Base-by-base conservation (phyloP, 2,888 invertebrate genomes). In the Dasysyrphus tricinctus region DNA sequence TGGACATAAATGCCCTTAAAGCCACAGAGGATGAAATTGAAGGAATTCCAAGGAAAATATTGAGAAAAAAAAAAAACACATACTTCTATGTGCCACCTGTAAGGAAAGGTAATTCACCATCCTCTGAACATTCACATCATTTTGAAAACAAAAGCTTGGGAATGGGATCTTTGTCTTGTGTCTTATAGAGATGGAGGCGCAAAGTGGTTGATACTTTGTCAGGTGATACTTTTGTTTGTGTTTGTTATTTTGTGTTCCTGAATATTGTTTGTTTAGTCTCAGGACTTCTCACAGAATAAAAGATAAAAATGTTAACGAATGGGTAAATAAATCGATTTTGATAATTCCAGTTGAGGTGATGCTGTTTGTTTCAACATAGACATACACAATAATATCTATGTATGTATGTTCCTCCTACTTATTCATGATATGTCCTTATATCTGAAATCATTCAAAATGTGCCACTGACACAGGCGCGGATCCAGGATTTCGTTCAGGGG, bases 251-350 rank as follows among this genome's bases (percentile, higher is more conserved):
- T 67, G 54, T 44, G 29, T 34, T 29, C 19, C 16, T 11, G 16
- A 32, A 34, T 44, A 34, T 37, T 47, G 44, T n/a, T 29, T 61
- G 8, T 59, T 34, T 67, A 49, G 42, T 39, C 19, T 39, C 32
- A 67, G 24, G n/a, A 29, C 67, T 51, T 37, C 47, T 57, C 44
- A 19, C 29, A 47, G 39, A 54, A 37, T 51, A 47, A 37, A 63
- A 80, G 49, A 39, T 34, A 49, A 49, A 47, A 80, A 67, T 67
- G 42, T 77, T 65, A 72, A 67, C 51, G 73, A 73, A 73, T 78
- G 73, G 73, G 61, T 82, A 73, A 82, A 78, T 73, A 82, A 61
- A 82, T 82, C 78, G 78, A 82, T 78, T 78, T 73, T 19, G 59
- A 70, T 78, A 73, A 78, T 82, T 77, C 59, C 32, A 67, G 37